A percentile compares a stretch with the other conserved stretches of the same genome.
Evolutionary conservation across 2,113 vertebrate genomes (phyloP).

Genomic region (Rhadina sibilatrix): DNA sequence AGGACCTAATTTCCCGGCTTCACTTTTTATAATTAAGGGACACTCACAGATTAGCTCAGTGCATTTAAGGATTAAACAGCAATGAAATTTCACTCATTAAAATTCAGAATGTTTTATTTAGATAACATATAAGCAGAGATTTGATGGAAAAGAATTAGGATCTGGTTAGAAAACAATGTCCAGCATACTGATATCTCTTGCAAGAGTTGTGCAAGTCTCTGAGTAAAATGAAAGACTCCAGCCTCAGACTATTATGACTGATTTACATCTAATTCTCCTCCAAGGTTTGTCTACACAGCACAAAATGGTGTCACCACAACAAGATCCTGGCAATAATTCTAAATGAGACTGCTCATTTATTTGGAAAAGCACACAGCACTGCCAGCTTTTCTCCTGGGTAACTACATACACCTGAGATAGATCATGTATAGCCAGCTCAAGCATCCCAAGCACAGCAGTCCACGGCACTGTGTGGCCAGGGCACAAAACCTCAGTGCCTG

Average conservation of each 20-base stretch:
- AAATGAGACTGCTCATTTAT: neutral
- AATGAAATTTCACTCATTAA: neutral
- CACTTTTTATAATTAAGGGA: neutral
- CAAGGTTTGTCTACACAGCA: neutral
- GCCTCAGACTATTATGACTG: neutral
- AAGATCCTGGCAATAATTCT: neutral
- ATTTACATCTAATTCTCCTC: neutral
- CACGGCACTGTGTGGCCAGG: accelerated
- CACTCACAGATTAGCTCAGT: neutral
- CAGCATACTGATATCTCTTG: neutral
- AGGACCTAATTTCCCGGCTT: neutral
- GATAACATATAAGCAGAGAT: neutral
- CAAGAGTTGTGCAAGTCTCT: neutral
- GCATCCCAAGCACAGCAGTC: neutral
- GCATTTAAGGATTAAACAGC: neutral
- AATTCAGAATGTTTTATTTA: neutral
- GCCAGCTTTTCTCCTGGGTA: neutral
- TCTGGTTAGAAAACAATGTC: neutral
- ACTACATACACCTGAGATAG: neutral
- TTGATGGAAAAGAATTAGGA: neutral
- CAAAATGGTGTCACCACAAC: neutral
- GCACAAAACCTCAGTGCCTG: accelerated
- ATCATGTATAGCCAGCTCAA: neutral
- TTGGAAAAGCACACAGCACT: neutral
- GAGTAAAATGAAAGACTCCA: neutral